A percentile compares a stretch with the other conserved stretches of the same genome.
Evolutionary conservation across 2,113 vertebrate species (phyloP).

Genomic region (Murina feae): DNA sequence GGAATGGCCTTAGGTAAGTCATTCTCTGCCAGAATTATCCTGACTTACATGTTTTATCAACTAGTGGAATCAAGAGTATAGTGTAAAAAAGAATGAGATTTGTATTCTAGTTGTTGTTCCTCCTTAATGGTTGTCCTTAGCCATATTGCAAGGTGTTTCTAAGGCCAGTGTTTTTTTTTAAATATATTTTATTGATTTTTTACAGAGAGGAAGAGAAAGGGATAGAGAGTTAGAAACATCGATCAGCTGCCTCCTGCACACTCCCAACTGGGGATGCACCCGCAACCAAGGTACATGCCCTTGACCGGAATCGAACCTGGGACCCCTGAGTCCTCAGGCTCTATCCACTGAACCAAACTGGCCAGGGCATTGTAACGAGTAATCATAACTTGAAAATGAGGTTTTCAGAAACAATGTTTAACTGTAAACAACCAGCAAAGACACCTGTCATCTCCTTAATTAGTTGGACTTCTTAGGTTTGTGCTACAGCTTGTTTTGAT

Average conservation of each 20-base stretch:
- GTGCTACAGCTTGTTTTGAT: constrained; percentile 43
- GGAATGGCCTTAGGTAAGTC: not conserved
- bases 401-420: not conserved
- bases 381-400: not conserved
- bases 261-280: too few species aligned
- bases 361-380: constrained; percentile 6
- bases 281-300: too few species aligned
- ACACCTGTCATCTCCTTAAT: not conserved
- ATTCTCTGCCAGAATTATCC: constrained; percentile 16
- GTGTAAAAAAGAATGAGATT: constrained; percentile 10
- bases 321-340: too few species aligned
- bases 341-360: too few species aligned
- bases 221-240: too few species aligned
- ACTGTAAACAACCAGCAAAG: not conserved
- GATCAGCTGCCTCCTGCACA: too few species aligned
- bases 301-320: too few species aligned
- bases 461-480: constrained; percentile 18
- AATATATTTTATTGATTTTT: too few species aligned
- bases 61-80: not conserved
- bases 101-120: not conserved
- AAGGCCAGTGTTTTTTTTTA: constrained; percentile 38
- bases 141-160: constrained; percentile 5
- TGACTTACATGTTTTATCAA: not conserved
- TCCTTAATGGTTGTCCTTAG: not conserved
- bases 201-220: too few species aligned